A percentile compares a stretch with the other conserved stretches of the same genome.
Conservation (phyloP, 2,888 invertebrate genomes). For the Andrena minutula region DNA sequence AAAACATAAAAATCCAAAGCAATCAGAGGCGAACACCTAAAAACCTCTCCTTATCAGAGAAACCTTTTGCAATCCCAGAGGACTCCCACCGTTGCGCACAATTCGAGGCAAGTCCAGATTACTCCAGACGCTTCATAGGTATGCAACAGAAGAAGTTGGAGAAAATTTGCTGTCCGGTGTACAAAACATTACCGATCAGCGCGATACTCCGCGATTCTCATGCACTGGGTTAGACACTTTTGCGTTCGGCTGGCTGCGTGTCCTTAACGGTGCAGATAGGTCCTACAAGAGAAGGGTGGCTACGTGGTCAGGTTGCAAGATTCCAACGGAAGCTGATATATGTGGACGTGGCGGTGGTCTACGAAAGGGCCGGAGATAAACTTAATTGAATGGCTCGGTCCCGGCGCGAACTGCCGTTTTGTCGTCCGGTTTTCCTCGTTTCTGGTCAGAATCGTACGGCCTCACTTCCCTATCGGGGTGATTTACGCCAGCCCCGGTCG, state of each 20-base stretch:
- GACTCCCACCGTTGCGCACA: no score
- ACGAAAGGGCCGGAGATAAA: slow-evolving; percentile 75
- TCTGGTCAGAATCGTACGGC: slow-evolving; percentile 55
- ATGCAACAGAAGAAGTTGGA: neutral
- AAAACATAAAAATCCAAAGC: no score
- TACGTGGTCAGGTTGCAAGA: slow-evolving; percentile 56
- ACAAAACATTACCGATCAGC: neutral
- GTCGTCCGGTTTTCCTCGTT: slow-evolving; percentile 64
- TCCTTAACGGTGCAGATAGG: slow-evolving; percentile 28
- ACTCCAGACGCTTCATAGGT: neutral
- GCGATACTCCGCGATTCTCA: slow-evolving; percentile 8
- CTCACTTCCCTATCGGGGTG: slow-evolving; percentile 59
- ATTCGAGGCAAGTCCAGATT: neutral
- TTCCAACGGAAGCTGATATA: slow-evolving; percentile 54
- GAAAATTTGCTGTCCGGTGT: neutral
- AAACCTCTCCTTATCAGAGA: no score
- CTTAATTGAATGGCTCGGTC: slow-evolving; percentile 80
- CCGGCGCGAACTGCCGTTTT: slow-evolving; percentile 65
- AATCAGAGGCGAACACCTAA: no score
- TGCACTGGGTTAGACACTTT: slow-evolving; percentile 19
- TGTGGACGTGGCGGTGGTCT: slow-evolving; percentile 67
- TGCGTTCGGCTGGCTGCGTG: slow-evolving; percentile 23
- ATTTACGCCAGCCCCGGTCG: slow-evolving; percentile 40
- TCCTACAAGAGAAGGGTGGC: slow-evolving; percentile 25
- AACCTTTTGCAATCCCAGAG: neutral